phyloP scores from a whole-genome alignment of 2,888 invertebrate species.

The Callinectes sapidus region DNA sequence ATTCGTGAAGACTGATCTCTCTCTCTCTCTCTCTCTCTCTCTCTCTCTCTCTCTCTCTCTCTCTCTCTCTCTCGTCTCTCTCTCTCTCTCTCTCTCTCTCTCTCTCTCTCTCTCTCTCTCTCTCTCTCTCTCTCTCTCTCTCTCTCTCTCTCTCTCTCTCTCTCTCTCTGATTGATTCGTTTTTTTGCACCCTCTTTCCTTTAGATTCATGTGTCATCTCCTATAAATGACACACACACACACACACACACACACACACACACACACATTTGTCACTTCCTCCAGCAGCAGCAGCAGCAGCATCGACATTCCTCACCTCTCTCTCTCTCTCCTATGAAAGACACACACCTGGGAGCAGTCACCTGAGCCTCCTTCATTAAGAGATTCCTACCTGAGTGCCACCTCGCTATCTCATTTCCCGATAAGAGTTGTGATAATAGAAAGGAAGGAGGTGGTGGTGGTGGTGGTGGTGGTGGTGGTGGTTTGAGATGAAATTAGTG shows the following conservation, averaged over 20 bases:
- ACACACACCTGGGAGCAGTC: conserved; percentile 18
- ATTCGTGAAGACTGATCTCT: too few species aligned
- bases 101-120: not conserved
- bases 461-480: not conserved
- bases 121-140: not conserved
- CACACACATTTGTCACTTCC: not conserved
- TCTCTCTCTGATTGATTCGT: not conserved
- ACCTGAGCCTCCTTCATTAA: conserved; percentile 30
- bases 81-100: not conserved
- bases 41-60: not conserved
- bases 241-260: conserved; percentile 27
- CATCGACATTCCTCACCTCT: not conserved
- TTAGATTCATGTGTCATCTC: not conserved
- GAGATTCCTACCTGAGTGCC: conserved; percentile 33
- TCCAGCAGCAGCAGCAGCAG: not conserved
- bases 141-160: not conserved
- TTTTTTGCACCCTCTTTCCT: not conserved
- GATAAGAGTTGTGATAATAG: not conserved
- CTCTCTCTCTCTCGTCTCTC: too few species aligned
- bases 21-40: too few species aligned
- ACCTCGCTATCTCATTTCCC: not conserved
- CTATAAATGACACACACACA: not conserved
- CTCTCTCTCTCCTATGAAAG: conserved; percentile 1
- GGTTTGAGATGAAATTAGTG: not conserved
- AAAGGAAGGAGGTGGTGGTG: not conserved